Base-by-base conservation (phyloP, 2,797 vertebrate genomes). In the Spatula clypeata region DNA sequence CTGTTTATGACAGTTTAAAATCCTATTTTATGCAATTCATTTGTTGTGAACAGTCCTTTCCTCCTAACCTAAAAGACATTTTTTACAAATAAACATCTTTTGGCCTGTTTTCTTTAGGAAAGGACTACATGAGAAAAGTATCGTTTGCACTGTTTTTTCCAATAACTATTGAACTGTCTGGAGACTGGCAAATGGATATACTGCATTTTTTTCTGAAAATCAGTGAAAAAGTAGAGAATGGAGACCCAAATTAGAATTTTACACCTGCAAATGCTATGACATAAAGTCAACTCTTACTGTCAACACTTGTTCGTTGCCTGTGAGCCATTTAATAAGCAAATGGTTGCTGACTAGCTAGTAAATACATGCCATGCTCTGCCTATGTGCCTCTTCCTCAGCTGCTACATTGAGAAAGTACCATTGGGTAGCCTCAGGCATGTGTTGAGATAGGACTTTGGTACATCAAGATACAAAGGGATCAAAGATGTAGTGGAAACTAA, bases 121-220 rank as follows among this genome's bases (percentile, higher is more conserved):
- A 42, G 31, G 24, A 3, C 0, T 44, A 13, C 40, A 18, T 31
- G 24, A 57, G 65, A 79, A 91, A 65, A 27, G 0, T 8, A 19
- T 0, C 1, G 1, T 51, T 85, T 86, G 34, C 32, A 12, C 31
- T 1, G 3, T 49, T 81, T 86, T 89, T 12, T 87, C 9, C 26
- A 67, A 0, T 69, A 69, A 23, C 45, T 60, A 12, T 66, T 71
- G 44, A 72, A n/a, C 32, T 58, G 20, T 6, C 21, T 44, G 15
- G 51, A 74, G 44, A n/a, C 38, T 88, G 80, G 29, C 19, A 61
- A 24, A 9, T 26, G 71, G 32, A 74, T 64, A 11, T 44, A 55
- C 31, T 74, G 62, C 60, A 34, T 77, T 73, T 92, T 79, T 36
- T 54, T 84, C 71, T 61, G 53, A 60, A 67, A 77, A 31, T 40